Evolutionary conservation across 2,888 invertebrate species (phyloP), one percentile per base, ranked within the genome.

Genomic region (Alentia gelatinosa): DNA sequence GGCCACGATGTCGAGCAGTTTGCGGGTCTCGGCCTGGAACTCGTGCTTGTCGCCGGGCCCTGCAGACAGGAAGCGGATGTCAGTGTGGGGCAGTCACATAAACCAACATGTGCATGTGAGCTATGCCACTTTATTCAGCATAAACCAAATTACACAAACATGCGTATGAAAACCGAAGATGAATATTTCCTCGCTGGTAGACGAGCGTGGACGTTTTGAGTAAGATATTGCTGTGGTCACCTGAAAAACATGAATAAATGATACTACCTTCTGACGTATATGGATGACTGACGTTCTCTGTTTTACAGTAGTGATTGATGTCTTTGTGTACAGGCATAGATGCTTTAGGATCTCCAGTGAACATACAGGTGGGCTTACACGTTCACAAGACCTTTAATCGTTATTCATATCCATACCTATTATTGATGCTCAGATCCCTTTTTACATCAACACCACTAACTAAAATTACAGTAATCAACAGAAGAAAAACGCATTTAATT

Each of bases 21-120:
- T 99, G 92, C 98, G 97, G 0, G 99, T 99, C 97, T 99, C 99
- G 0, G 99, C 99, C 96, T 99, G 98, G 96, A 99, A 99, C 96
- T 99, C 98, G 96, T 98, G 98, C 95, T 97, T 98, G 83, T 97
- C 97, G 50, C 96, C 89, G 9, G 94, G 94, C 68, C 96, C 96
- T 96, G 94, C 9, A 92, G 92, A 33, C 91, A 89, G 75, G 9
- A 89, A 74, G 26, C 33, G 40, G 4, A 88, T 56, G 26, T 84
- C 15, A 7, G 26, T 39, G 56, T 56, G 3, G 3, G 12, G 3
- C 3, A 19, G 3, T 19, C 56, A 19, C 56, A 75, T 30, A 30
- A 1, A 75, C 37, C 33, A 35, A n/a, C 26, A 75, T n/a, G 23
- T 9, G 12, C 19, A 19, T 12, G n/a, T 56, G 56, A 56, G 19